A percentile compares a stretch with the other conserved stretches of the same genome.
Conservation (phyloP, 2,888 invertebrate species). For the Acleris sparsana region DNA sequence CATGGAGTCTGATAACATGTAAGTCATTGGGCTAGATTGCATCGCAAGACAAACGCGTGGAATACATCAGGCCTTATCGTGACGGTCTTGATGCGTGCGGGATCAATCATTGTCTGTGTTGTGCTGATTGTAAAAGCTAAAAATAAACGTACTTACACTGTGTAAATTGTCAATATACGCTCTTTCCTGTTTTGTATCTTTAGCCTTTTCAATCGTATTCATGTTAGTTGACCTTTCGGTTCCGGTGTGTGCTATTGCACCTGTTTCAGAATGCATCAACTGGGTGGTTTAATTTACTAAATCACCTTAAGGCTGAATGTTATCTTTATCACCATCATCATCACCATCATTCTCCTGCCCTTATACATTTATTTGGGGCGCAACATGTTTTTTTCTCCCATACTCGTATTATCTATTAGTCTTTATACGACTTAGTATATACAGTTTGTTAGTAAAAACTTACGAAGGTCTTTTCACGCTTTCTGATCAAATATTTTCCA, state of each 20-base stretch:
- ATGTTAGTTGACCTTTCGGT: background rate
- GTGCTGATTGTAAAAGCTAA: conserved; percentile 40
- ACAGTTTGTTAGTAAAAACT: no score
- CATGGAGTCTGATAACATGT: conserved; percentile 46
- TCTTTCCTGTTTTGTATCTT: conserved; percentile 6
- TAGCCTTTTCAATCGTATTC: background rate
- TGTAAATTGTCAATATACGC: conserved; percentile 9
- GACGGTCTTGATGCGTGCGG: conserved; percentile 47
- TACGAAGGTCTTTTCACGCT: background rate
- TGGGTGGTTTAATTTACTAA: no score
- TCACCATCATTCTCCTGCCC: no score
- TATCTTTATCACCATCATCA: no score
- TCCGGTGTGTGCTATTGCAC: no score
- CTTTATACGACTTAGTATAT: no score
- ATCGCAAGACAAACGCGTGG: conserved; percentile 48
- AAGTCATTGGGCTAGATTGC: conserved; percentile 48
- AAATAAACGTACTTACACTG: conserved; percentile 5
- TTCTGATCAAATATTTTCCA: conserved; percentile 1
- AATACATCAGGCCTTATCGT: conserved; percentile 56
- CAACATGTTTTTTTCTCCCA: no score
- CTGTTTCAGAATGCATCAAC: no score
- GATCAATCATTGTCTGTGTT: conserved; percentile 75
- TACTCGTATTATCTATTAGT: no score
- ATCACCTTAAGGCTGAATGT: no score
- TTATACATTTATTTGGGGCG: no score